Conservation (phyloP, 1,140 invertebrate genomes). For the Bombus confusus region DNA sequence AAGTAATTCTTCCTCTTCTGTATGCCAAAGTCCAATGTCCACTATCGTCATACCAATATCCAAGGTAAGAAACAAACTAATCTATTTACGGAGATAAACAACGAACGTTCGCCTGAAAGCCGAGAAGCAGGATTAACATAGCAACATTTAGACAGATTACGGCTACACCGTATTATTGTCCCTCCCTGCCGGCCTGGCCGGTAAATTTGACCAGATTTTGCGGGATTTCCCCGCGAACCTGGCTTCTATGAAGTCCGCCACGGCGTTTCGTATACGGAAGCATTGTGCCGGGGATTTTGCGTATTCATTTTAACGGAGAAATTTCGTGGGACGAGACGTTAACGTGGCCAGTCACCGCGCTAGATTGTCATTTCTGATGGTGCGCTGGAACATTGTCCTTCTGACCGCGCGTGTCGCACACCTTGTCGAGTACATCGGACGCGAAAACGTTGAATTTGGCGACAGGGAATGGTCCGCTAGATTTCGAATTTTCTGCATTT, state of each 20-base stretch:
- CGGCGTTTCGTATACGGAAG: neutral
- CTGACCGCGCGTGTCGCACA: neutral
- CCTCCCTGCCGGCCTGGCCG: neutral
- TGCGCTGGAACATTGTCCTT: neutral
- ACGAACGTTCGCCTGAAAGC: too few relatives aligned
- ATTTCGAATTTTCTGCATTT: neutral
- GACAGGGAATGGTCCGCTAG: neutral
- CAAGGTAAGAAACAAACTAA: neutral
- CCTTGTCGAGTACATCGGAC: neutral
- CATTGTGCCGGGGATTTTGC: neutral
- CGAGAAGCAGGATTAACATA: neutral
- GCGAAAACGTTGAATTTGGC: neutral
- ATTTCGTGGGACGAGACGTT: neutral
- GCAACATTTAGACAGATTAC: slow-evolving; percentile 2
- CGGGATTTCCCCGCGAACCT: neutral
- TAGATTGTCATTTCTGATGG: slow-evolving; percentile 11
- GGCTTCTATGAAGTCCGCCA: neutral
- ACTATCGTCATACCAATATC: too few relatives aligned
- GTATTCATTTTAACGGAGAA: slow-evolving; percentile 18
- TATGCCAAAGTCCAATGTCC: too few relatives aligned
- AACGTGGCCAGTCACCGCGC: neutral
- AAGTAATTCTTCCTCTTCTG: too few relatives aligned
- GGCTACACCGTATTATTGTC: neutral
- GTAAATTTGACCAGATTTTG: slow-evolving; percentile 16
- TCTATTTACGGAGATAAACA: neutral